Conservation (phyloP, 2,797 vertebrate species). For the Cynopterus sphinx region DNA sequence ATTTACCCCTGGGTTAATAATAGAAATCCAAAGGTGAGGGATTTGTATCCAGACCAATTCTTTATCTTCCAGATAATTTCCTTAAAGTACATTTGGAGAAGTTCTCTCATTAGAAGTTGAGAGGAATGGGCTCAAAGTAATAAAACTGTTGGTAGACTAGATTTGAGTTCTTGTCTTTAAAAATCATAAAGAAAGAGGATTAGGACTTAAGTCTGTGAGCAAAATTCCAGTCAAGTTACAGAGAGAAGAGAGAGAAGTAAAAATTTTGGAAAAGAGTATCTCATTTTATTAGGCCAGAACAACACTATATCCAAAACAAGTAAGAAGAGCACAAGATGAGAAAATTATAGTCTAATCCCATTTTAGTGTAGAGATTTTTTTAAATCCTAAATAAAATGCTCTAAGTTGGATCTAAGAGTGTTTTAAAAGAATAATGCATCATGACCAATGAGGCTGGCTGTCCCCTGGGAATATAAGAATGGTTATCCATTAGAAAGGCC, state of each 20-base stretch:
- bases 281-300: background rate
- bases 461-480: background rate
- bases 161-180: constrained; percentile 20
- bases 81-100: background rate
- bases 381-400: constrained; percentile 11
- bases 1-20: background rate
- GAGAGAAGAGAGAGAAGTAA: background rate
- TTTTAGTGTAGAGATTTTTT: background rate
- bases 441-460: background rate
- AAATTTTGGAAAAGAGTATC: background rate
- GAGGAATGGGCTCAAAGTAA: background rate
- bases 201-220: background rate
- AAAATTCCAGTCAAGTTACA: background rate
- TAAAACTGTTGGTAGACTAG: background rate
- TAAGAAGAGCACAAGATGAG: background rate
- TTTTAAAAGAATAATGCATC: background rate
- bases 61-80: constrained; percentile 51
- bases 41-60: background rate
- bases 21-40: background rate
- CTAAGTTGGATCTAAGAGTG: background rate
- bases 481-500: background rate
- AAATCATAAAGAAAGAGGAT: background rate
- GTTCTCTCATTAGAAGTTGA: constrained; percentile 8
- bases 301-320: background rate
- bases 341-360: background rate